Evolutionary conservation across 1,140 invertebrate genomes (phyloP).

Genomic region (Frieseomelitta varia): DNA sequence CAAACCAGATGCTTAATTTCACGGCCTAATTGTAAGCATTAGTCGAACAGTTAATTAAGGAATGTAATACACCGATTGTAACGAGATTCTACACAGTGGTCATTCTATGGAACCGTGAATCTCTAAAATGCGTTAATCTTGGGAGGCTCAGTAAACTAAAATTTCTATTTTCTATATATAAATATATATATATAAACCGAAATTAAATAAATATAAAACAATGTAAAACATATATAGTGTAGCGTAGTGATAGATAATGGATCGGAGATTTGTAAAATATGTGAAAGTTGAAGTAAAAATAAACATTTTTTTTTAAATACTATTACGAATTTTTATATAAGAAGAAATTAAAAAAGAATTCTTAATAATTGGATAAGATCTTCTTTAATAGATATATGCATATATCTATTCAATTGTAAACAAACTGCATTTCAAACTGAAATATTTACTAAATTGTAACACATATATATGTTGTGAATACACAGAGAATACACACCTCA

Average conservation of each 20-base stretch:
- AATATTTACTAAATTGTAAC: not conserved
- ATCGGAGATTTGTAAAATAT: too few relatives aligned
- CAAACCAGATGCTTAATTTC: slow-evolving; percentile 73
- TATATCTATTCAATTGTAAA: not conserved
- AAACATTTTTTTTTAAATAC: not conserved
- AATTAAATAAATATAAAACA: not conserved
- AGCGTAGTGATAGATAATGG: too few relatives aligned
- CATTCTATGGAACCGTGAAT: slow-evolving; percentile 75
- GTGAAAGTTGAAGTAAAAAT: too few relatives aligned
- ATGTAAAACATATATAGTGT: not conserved
- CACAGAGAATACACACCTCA: not conserved
- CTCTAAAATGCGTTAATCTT: slow-evolving; percentile 52
- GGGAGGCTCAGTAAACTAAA: slow-evolving; percentile 2
- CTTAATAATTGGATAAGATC: not conserved
- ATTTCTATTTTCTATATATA: slow-evolving; percentile 27
- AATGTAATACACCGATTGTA: slow-evolving; percentile 78
- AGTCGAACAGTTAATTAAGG: slow-evolving; percentile 78
- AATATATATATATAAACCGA: too few relatives aligned
- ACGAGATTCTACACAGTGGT: slow-evolving; percentile 65
- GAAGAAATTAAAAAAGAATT: not conserved
- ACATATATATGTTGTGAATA: not conserved
- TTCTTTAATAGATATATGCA: not conserved
- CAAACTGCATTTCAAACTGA: not conserved
- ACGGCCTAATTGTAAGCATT: slow-evolving; percentile 81
- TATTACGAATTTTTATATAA: not conserved